These are phyloP conservation scores for Trinorchestia longiramus DNA, from an alignment of 1,140 invertebrate genomes.

Conservation along the genomic window DNA sequence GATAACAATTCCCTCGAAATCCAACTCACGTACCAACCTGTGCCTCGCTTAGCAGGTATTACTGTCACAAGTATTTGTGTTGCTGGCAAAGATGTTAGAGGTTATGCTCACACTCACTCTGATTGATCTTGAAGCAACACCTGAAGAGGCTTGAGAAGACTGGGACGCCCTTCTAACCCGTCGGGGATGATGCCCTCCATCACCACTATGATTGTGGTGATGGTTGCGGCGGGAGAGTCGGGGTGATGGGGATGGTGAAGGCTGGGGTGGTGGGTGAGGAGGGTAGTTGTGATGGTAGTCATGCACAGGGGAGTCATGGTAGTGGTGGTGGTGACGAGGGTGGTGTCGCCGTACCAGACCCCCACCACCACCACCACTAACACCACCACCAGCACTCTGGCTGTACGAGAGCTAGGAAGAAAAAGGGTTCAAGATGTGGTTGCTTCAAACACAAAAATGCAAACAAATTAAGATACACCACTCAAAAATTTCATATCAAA, in stretches of 20 bases:
- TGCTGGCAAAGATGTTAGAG: conserved; percentile 6
- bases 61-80: background rate
- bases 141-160: conserved; percentile 70
- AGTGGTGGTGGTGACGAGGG: conserved; percentile 60
- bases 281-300: conserved; percentile 56
- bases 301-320: conserved; percentile 68
- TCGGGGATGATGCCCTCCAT: background rate
- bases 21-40: background rate
- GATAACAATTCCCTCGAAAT: background rate
- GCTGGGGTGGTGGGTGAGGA: conserved; percentile 65
- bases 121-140: conserved; percentile 70
- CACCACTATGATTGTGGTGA: conserved; percentile 70
- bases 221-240: conserved; percentile 68
- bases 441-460: background rate
- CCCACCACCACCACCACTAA: background rate
- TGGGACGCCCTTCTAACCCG: conserved; percentile 68
- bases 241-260: conserved; percentile 65
- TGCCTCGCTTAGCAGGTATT: background rate
- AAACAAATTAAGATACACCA: background rate
- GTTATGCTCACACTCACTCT: conserved; percentile 60
- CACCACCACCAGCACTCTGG: conserved; percentile 42
- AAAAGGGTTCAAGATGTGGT: background rate
- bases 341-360: conserved; percentile 33
- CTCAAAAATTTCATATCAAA: background rate
- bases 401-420: conserved; percentile 25